These are phyloP conservation scores for Mus musculus DNA, from an alignment of 2,113 vertebrate species.

Conservation along the genomic window GRCm39 chr3:49848501-49849000, in stretches of 20 bases:
- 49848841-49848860: not conserved
- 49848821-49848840: not conserved
- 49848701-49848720: not conserved
- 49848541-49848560: constrained; percentile 52
- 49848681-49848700: not conserved
- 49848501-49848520: not conserved
- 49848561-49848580: constrained; percentile 24
- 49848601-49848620: constrained; percentile 43
- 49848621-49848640: constrained; percentile 64
- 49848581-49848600: constrained; percentile 61
- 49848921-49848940: not conserved
- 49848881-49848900: not conserved
- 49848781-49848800: constrained; percentile 18
- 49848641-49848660: constrained; percentile 35
- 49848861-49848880: too few relatives aligned
- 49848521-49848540: constrained; percentile 10
- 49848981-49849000: constrained; percentile 23
- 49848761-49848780: not conserved
- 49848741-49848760: not conserved
- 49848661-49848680: constrained; percentile 17
- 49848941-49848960: not conserved
- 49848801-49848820: not conserved
- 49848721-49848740: not conserved
- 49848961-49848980: not conserved
- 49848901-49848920: not conserved